Percentiles rank a stretch among this genome's conserved stretches.
These are phyloP conservation scores for Nomada fabriciana DNA, from an alignment of 2,888 invertebrate species.

Conservation along the genomic window DNA sequence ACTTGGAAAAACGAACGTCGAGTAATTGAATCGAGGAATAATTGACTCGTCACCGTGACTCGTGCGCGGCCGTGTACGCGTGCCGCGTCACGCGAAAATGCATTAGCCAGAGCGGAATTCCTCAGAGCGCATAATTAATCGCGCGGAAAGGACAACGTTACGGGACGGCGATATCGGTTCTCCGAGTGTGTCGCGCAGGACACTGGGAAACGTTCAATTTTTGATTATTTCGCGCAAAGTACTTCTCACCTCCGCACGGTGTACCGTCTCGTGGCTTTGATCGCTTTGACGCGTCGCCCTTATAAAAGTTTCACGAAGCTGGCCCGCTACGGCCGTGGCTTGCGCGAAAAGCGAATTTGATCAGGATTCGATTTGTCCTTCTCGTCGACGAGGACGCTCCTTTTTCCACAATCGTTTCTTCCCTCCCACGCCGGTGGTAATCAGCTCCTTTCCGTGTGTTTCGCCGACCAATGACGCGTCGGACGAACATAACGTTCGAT, in stretches of 20 bases:
- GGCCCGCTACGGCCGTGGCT: conserved; percentile 20
- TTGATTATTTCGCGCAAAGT: conserved; percentile 38
- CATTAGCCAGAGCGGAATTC: conserved; percentile 17
- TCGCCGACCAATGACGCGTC: conserved; percentile 59
- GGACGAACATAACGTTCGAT: conserved; percentile 51
- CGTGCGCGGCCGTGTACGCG: background rate
- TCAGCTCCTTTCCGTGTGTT: conserved; percentile 54
- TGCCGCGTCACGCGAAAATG: background rate
- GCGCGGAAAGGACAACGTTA: conserved; percentile 25
- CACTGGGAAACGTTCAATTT: conserved; percentile 38
- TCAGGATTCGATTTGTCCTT: conserved; percentile 63
- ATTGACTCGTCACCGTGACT: conserved; percentile 13
- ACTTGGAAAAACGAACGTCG: background rate
- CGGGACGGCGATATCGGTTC: conserved; percentile 4
- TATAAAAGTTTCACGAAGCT: conserved; percentile 69
- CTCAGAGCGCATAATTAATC: conserved; percentile 43
- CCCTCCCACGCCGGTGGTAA: conserved; percentile 60
- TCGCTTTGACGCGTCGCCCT: conserved; percentile 65
- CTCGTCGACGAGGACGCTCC: conserved; percentile 40
- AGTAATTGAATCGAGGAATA: background rate
- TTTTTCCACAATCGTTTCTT: conserved; percentile 54
- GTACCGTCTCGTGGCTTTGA: conserved; percentile 58
- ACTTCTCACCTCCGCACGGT: conserved; percentile 17
- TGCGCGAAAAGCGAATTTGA: conserved; percentile 58
- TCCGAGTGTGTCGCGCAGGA: conserved; percentile 8